Conservation (phyloP, 2,888 invertebrate genomes). For the Lasioglossum oenotherae region DNA sequence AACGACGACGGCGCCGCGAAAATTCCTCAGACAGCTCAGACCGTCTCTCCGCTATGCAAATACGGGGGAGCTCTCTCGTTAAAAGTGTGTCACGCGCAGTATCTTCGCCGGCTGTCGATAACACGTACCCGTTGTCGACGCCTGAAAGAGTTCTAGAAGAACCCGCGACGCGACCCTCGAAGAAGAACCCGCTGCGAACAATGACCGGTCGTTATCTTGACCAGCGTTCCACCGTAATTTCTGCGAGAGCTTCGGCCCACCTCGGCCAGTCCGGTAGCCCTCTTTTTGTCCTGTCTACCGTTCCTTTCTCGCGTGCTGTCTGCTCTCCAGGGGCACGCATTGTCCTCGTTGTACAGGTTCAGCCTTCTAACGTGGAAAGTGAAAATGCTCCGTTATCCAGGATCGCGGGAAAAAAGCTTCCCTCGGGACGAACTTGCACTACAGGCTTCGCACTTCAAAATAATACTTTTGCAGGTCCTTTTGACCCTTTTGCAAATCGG, state of each 20-base stretch:
- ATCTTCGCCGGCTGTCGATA: conserved; percentile 36
- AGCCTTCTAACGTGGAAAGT: background rate
- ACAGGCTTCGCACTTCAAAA: too few relatives aligned
- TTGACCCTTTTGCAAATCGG: too few relatives aligned
- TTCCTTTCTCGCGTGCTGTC: conserved; percentile 50
- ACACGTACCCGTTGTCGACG: conserved; percentile 15
- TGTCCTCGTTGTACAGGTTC: conserved; percentile 35
- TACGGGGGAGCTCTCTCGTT: background rate
- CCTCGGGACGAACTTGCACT: background rate
- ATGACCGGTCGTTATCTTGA: conserved; percentile 56
- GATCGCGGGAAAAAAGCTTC: background rate
- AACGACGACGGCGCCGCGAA: background rate
- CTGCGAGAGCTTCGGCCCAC: conserved; percentile 20
- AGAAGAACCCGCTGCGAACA: conserved; percentile 48
- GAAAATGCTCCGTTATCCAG: background rate
- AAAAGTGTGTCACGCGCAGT: conserved; percentile 43
- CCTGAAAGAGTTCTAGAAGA: conserved; percentile 22
- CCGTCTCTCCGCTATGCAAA: background rate
- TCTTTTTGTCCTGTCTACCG: conserved; percentile 11
- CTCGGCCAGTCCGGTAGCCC: background rate
- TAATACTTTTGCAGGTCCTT: too few relatives aligned
- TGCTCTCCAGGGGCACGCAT: conserved; percentile 50
- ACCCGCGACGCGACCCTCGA: conserved; percentile 7
- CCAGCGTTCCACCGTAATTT: conserved; percentile 62
- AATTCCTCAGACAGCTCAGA: background rate